phyloP scores from a whole-genome alignment of 2,888 invertebrate genomes.

The Tetragnatha montana region DNA sequence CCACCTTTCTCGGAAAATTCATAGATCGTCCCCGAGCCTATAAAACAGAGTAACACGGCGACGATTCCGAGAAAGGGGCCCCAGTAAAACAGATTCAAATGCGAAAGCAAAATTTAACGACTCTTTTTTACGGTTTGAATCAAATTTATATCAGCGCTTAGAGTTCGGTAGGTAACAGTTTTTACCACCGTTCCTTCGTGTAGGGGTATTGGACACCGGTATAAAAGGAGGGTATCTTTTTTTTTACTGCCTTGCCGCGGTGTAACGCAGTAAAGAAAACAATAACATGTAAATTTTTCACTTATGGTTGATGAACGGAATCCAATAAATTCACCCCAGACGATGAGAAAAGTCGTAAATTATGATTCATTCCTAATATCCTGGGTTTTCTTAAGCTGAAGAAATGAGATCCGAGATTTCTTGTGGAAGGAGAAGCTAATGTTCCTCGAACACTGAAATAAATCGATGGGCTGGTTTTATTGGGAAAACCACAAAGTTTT shows the following conservation, averaged over 20 bases:
- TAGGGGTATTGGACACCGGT: slow-evolving; percentile 11
- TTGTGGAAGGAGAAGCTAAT: not conserved
- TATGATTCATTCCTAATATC: slow-evolving; percentile 5
- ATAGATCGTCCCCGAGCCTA: slow-evolving; percentile 19
- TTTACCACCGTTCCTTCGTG: slow-evolving; percentile 19
- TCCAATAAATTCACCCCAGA: slow-evolving; percentile 23
- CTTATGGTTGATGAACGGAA: slow-evolving; percentile 33
- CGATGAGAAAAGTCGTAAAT: slow-evolving; percentile 12
- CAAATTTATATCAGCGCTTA: slow-evolving; percentile 58
- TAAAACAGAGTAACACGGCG: slow-evolving; percentile 40
- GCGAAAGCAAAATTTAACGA: slow-evolving; percentile 49
- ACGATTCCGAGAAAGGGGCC: not conserved
- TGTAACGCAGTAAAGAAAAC: slow-evolving; percentile 25
- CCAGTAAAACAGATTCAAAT: slow-evolving; percentile 48
- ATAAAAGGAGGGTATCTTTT: slow-evolving; percentile 14
- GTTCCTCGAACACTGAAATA: not conserved
- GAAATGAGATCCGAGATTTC: not conserved
- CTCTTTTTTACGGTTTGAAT: slow-evolving; percentile 51
- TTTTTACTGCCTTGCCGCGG: slow-evolving; percentile 14
- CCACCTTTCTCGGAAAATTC: slow-evolving; percentile 6
- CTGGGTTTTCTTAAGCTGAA: not conserved
- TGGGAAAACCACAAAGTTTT: not conserved
- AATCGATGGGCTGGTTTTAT: not conserved
- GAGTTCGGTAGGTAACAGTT: slow-evolving; percentile 42
- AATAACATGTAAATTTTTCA: slow-evolving; percentile 37